Conservation (phyloP, 2,797 vertebrate genomes). For the Rousettus madagascariensis region DNA sequence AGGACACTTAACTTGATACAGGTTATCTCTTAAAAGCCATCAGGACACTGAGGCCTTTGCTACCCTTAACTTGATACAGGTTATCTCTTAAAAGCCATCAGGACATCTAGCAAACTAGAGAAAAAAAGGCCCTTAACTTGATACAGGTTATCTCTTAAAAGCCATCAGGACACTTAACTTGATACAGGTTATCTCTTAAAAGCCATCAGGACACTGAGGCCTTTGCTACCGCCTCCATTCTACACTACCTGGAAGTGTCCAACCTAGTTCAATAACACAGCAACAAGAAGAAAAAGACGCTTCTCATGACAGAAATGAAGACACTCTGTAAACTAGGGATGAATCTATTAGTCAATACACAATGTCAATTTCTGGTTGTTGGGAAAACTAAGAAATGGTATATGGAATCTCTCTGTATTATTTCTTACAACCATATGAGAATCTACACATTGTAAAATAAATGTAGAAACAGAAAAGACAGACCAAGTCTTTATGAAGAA, state of each 20-base stretch:
- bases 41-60: neutral
- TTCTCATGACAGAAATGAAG: neutral
- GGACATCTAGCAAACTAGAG: neutral
- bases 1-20: neutral
- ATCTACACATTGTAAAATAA: neutral
- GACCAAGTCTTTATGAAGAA: neutral
- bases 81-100: neutral
- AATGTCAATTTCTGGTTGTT: neutral
- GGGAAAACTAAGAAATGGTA: neutral
- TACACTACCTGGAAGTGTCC: neutral
- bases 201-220: neutral
- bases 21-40: neutral
- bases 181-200: neutral
- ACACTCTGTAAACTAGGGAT: neutral
- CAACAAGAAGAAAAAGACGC: neutral
- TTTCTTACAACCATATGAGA: neutral
- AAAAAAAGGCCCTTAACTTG: neutral
- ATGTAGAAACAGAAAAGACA: neutral
- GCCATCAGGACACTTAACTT: neutral
- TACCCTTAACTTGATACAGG: neutral
- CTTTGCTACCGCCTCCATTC: neutral
- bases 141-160: neutral
- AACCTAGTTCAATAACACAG: neutral
- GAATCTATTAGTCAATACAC: neutral
- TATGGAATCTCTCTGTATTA: neutral